These are phyloP conservation scores for Aphaenogaster ashmeadi DNA, from an alignment of 1,140 invertebrate species.

Conservation along the genomic window DNA sequence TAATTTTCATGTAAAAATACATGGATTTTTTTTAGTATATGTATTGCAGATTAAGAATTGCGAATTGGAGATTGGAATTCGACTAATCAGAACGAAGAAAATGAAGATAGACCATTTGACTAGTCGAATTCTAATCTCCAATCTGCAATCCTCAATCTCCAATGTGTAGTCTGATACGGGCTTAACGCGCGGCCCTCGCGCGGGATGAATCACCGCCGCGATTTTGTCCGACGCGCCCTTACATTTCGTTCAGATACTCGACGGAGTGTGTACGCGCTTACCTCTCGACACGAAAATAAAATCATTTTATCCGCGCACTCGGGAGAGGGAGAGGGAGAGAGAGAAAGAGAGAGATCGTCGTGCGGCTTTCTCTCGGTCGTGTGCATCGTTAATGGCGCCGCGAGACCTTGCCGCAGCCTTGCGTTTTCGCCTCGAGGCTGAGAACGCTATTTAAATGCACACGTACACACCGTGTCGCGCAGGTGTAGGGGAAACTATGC, in stretches of 20 bases:
- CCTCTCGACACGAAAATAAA: neutral
- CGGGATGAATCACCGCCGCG: neutral
- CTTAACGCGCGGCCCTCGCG: neutral
- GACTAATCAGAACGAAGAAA: too few species aligned
- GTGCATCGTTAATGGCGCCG: conserved; percentile 65
- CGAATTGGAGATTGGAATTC: too few species aligned
- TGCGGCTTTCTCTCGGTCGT: conserved; percentile 68
- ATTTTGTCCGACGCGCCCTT: conserved; percentile 13
- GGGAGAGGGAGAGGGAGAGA: neutral
- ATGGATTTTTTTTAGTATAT: too few species aligned
- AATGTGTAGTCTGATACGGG: too few species aligned
- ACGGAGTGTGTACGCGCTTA: neutral
- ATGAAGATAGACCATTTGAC: too few species aligned
- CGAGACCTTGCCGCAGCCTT: conserved; percentile 80
- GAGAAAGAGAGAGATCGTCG: neutral
- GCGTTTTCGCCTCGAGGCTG: conserved; percentile 77
- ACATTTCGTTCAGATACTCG: neutral
- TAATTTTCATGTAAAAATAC: too few species aligned
- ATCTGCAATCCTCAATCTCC: too few species aligned
- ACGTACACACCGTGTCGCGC: neutral
- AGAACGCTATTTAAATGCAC: conserved; percentile 77
- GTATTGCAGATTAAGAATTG: too few species aligned
- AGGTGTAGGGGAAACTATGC: neutral
- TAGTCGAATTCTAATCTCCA: too few species aligned
- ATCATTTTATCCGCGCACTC: neutral